A percentile compares a stretch with the other conserved stretches of the same genome.
Evolutionary conservation across 1,140 invertebrate species (phyloP).

Genomic region (Nasonia longicornis): DNA sequence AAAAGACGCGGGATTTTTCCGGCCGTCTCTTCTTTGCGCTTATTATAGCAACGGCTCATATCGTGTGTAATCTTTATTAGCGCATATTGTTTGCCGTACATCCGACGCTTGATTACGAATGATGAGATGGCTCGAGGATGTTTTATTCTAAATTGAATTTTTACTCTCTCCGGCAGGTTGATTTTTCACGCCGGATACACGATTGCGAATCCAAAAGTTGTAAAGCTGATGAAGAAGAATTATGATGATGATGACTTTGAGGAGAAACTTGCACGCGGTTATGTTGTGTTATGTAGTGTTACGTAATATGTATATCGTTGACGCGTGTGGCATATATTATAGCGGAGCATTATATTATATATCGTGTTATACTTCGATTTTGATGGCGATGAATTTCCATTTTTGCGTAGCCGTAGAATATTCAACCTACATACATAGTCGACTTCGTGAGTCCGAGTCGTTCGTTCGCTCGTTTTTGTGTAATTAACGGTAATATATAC

Average conservation of each 20-base stretch:
- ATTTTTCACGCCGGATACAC: neutral
- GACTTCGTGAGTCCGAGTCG: neutral
- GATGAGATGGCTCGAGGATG: neutral
- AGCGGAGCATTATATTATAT: slow-evolving; percentile 37
- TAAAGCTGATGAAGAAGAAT: too few species aligned
- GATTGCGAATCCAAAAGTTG: too few species aligned
- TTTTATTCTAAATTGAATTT: neutral
- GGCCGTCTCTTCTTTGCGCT: too few species aligned
- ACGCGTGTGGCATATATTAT: slow-evolving; percentile 34
- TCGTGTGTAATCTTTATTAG: neutral
- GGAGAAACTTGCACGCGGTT: slow-evolving; percentile 28
- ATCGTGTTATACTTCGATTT: slow-evolving; percentile 36
- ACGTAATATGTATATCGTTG: slow-evolving; percentile 34
- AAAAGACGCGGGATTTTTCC: neutral
- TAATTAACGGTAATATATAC: slow-evolving; percentile 10
- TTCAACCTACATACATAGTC: neutral
- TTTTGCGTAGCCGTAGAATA: neutral
- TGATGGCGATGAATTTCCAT: slow-evolving; percentile 26
- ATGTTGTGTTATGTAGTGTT: slow-evolving; percentile 37
- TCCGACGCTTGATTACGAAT: neutral
- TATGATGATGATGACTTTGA: neutral
- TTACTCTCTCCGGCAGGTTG: neutral
- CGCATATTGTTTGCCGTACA: neutral
- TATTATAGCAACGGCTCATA: too few species aligned
- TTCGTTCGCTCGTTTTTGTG: neutral